Percentiles rank a stretch among this genome's conserved stretches.
Evolutionary conservation across 2,888 invertebrate species (phyloP).

Genomic region (Lobophora halterata): DNA sequence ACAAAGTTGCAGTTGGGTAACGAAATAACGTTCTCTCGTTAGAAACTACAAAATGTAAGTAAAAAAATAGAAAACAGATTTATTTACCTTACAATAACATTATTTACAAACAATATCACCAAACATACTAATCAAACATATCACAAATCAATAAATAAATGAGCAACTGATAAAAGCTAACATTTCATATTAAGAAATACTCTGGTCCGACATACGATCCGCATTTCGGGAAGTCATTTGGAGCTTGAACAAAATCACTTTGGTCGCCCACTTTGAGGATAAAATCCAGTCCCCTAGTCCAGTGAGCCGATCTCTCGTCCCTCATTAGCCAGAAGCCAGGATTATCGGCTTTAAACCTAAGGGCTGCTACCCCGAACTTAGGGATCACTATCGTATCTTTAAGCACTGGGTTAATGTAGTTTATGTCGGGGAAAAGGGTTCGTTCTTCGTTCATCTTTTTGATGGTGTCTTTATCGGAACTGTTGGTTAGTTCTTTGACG

Average conservation of each 20-base stretch:
- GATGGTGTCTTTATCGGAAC: slow-evolving; percentile 75
- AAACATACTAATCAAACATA: slow-evolving; percentile 33
- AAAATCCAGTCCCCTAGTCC: slow-evolving; percentile 88
- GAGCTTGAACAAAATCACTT: slow-evolving; percentile 83
- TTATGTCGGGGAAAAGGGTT: slow-evolving; percentile 74
- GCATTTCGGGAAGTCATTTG: slow-evolving; percentile 88
- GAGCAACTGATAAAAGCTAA: slow-evolving; percentile 40
- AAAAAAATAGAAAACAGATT: slow-evolving; percentile 5
- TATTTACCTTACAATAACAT: slow-evolving; percentile 8
- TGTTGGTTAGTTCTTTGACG: slow-evolving; percentile 73
- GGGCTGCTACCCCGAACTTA: slow-evolving; percentile 84
- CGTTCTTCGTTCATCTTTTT: slow-evolving; percentile 81
- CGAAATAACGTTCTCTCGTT: too few relatives aligned
- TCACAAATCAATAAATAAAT: slow-evolving; percentile 54
- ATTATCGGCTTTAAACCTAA: slow-evolving; percentile 88
- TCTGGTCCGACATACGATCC: slow-evolving; percentile 89
- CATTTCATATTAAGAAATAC: slow-evolving; percentile 83
- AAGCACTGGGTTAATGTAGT: slow-evolving; percentile 80
- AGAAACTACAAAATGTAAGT: too few relatives aligned
- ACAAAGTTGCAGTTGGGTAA: too few relatives aligned
- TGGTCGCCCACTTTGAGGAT: slow-evolving; percentile 86
- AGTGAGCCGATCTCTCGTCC: slow-evolving; percentile 86
- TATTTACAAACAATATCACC: slow-evolving; percentile 29
- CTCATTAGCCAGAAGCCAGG: slow-evolving; percentile 91
- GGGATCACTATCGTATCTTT: slow-evolving; percentile 90